These are phyloP conservation scores for Oreotrochilus melanogaster DNA, from an alignment of 2,113 vertebrate species.

Conservation along the genomic window DNA sequence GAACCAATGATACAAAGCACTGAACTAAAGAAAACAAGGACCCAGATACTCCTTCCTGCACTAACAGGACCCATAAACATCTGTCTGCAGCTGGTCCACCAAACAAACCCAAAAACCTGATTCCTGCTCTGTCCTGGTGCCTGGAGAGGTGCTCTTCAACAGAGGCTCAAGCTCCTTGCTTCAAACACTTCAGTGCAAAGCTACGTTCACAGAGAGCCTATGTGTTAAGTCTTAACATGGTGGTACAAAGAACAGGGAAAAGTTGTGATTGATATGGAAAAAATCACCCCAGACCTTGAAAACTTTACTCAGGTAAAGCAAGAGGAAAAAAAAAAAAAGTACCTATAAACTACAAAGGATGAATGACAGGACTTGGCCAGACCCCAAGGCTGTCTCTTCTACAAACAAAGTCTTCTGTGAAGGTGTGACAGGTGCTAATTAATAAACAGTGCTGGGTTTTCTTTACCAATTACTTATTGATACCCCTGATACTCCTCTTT, in stretches of 20 bases:
- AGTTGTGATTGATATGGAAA: background rate
- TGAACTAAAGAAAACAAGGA: background rate
- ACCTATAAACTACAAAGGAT: background rate
- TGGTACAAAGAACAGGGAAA: background rate
- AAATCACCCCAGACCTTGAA: background rate
- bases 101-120: fast-evolving
- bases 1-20: background rate
- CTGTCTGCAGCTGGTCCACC: background rate
- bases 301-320: background rate
- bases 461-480: slow-evolving; percentile 53
- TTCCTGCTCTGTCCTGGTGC: background rate
- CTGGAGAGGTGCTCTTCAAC: background rate
- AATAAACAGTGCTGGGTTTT: background rate
- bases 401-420: background rate
- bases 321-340: background rate
- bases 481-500: slow-evolving; percentile 6
- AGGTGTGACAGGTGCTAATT: slow-evolving; percentile 38
- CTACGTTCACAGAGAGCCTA: background rate
- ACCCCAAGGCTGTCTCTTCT: background rate
- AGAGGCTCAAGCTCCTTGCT: background rate
- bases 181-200: background rate
- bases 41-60: background rate
- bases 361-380: background rate
- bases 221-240: fast-evolving
- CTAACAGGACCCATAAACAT: fast-evolving